Evolutionary conservation across 2,113 vertebrate species (phyloP), one percentile per base, ranked within the genome.

Genomic region (Eolophus roseicapilla): DNA sequence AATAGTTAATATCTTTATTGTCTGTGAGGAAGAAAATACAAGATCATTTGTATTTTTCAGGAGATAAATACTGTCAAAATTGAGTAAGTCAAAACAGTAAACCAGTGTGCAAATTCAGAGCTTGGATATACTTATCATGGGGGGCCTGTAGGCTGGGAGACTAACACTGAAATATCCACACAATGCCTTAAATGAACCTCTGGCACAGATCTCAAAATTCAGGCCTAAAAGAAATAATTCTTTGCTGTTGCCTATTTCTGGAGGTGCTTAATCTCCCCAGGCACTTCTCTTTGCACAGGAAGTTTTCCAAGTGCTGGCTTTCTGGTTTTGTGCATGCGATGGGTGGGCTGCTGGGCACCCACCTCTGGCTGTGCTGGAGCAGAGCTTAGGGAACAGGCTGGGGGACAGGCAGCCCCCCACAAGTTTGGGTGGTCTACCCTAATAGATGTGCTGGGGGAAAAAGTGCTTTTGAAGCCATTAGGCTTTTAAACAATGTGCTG

Each of bases 301-400:
- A 17, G n/a, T 65, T 74, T 67, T 44, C 13, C 2, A 5, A 52
- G 31, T 13, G 3, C 16, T 1, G 3, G 4, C 46, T 63, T 78
- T 62, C 31, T 79, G 60, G 3, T 35, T 90, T 67, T 50, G 24
- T 75, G 46, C 25, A 5, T 47, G 33, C 7, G 6, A 21, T 39
- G 29, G 44, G 17, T 39, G 27, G 49, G 17, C n/a, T 91, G 28
- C 50, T 52, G 67, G 29, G 53, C 29, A n/a, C 8, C 33, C 1
- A 2, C 41, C 63, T 57, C 67, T 1, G 3, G 17, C 67, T 57
- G 3, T 0, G 1, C 28, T 0, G 3, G 31, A 7, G 47, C 31
- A 41, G 64, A 65, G 21, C 46, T 13, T 19, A 17, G 29, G 46
- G 17, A 46, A 6, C 37, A 29, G 46, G 27, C n/a, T 37, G 65